phyloP scores from a whole-genome alignment of 2,797 vertebrate species.

The Mus caroli region DNA sequence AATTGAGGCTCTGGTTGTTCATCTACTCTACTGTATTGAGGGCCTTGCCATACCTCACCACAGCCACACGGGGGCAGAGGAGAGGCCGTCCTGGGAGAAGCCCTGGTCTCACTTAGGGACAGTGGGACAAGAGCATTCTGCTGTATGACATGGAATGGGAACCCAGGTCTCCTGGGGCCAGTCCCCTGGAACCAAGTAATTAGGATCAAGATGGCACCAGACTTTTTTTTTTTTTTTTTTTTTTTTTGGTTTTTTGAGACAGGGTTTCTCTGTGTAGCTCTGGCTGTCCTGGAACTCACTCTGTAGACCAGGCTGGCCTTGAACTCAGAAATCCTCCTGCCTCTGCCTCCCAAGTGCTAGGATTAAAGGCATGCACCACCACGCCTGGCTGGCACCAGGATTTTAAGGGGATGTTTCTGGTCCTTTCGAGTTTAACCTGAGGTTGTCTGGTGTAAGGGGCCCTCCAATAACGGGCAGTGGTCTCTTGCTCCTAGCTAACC shows the following conservation, averaged over 20 bases:
- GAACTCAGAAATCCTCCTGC: too few species aligned
- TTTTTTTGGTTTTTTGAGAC: too few species aligned
- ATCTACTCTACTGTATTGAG: not conserved
- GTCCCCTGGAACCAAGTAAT: not conserved
- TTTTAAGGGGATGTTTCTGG: not conserved
- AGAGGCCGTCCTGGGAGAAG: not conserved
- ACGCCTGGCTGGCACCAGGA: not conserved
- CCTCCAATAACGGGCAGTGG: not conserved
- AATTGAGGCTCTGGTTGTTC: not conserved
- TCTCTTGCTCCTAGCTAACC: not conserved
- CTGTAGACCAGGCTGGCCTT: too few species aligned
- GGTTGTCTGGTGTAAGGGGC: not conserved
- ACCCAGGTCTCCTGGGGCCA: not conserved
- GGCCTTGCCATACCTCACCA: not conserved
- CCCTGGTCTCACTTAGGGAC: fast-evolving
- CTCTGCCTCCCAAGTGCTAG: too few species aligned
- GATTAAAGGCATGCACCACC: too few species aligned
- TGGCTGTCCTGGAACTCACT: too few species aligned
- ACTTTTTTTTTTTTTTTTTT: too few species aligned
- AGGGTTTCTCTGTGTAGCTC: too few species aligned
- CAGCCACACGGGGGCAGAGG: not conserved
- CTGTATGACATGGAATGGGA: not conserved
- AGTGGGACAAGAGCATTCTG: fast-evolving
- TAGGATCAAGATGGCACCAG: not conserved
- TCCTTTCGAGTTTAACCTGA: not conserved